Percentiles rank a stretch among this genome's conserved stretches.
These are phyloP conservation scores for Notechis scutatus DNA, from an alignment of 2,113 vertebrate genomes.

Conservation along the genomic window DNA sequence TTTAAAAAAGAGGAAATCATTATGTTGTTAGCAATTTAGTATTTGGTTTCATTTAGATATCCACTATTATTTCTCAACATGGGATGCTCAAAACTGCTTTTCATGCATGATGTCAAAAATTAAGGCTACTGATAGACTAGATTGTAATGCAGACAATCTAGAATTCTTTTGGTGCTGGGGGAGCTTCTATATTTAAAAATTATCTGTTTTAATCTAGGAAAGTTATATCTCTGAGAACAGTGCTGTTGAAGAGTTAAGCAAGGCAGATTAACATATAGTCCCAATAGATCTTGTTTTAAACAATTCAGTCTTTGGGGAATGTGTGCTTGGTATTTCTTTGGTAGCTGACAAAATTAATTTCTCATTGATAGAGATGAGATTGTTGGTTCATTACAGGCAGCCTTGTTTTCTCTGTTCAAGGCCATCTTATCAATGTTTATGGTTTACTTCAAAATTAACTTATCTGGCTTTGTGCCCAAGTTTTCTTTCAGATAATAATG, in stretches of 20 bases:
- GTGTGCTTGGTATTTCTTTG: background rate
- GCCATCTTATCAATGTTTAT: background rate
- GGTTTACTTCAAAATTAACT: background rate
- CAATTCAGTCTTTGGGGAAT: background rate
- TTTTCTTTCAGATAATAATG: background rate
- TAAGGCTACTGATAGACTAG: background rate
- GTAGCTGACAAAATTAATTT: background rate
- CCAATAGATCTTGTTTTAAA: background rate
- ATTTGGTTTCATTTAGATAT: background rate
- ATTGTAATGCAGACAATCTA: background rate
- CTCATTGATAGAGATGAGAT: background rate
- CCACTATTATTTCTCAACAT: background rate
- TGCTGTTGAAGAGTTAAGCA: background rate
- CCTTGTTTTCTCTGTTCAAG: background rate
- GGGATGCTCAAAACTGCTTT: background rate
- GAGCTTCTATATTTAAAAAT: background rate
- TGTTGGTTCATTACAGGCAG: background rate
- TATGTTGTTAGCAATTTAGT: background rate
- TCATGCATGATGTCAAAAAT: background rate
- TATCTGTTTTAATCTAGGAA: background rate
- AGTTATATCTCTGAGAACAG: background rate
- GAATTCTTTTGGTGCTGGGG: background rate
- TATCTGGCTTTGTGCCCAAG: background rate
- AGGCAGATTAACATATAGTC: background rate
- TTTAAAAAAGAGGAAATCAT: background rate